phyloP scores from a whole-genome alignment of 2,797 vertebrate species.

The Macropus fuliginosus region DNA sequence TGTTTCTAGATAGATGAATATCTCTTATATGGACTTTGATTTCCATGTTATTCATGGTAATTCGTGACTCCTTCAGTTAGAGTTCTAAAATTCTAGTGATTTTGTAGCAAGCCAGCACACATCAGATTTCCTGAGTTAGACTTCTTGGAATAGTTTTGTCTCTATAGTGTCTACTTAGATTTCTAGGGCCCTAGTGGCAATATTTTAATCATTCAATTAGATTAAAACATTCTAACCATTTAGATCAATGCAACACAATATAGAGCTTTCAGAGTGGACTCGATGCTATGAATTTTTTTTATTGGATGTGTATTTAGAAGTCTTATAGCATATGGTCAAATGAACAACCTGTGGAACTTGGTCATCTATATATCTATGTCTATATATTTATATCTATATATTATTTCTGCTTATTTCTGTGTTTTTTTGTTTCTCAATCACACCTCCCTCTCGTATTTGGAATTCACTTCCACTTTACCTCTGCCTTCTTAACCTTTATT shows the following conservation, averaged over 20 bases:
- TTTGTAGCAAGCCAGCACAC: background rate
- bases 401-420: background rate
- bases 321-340: background rate
- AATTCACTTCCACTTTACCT: background rate
- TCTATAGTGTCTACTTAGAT: background rate
- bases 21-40: background rate
- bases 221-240: background rate
- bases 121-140: background rate
- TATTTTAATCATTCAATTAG: background rate
- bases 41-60: background rate
- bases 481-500: background rate
- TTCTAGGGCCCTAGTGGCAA: background rate
- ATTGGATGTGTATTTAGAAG: background rate
- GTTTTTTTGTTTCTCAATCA: background rate
- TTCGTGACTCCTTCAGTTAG: background rate
- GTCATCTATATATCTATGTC: background rate
- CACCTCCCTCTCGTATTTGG: background rate
- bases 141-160: background rate
- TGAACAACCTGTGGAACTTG: background rate
- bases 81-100: background rate
- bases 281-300: background rate
- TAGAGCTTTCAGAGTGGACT: background rate
- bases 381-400: background rate
- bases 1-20: background rate
- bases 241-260: background rate